Base-by-base conservation (phyloP, 2,113 vertebrate genomes). In the Mesoclemmys tuberculata region DNA sequence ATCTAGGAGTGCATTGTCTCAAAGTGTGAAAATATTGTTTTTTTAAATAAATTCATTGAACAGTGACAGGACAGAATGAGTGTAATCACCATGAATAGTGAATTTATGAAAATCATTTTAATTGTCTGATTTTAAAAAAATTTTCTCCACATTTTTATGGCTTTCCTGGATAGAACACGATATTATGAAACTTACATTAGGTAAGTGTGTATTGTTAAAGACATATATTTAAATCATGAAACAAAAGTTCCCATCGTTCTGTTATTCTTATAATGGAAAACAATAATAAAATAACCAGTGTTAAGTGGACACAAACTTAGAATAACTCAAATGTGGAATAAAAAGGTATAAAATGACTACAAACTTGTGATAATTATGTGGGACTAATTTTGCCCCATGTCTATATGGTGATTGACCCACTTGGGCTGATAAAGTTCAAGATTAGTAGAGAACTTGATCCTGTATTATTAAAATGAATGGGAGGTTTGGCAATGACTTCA, bases 171-270 rank as follows among this genome's bases (percentile, higher is more conserved):
- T 98, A 99, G 99, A 99, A 99, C 99, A 94, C 99, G 99, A 98
- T 99, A 99, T 99, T 99, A 99, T 98, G 99, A 99, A 98, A 98
- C 99, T 96, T 99, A 99, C 91, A 97, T 99, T 98, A 99, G 99
- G 99, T 99, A 99, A 98, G 99, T 99, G 97, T 88, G 90, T 89
- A 7, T 11, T 91, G 38, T 93, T 91, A 93, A 46, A 31, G 56
- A 27, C 2, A 19, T 55, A 75, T 81, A 54, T 87, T 48, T 87
- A 35, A 84, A 24, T 78, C 51, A 6, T 26, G 19, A 96, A 83
- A 29, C 74, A 55, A 82, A 3, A 24, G 41, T 16, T 5, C 61
- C 13, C 27, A 77, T 16, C 10, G 74, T 29, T 77, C 26, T 44
- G 11, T 58, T 58, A 58, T 58, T 58, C 56, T 68, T 77, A 77